Evolutionary conservation across 2,888 invertebrate genomes (phyloP).

Genomic region (Drosophila multiciliata): DNA sequence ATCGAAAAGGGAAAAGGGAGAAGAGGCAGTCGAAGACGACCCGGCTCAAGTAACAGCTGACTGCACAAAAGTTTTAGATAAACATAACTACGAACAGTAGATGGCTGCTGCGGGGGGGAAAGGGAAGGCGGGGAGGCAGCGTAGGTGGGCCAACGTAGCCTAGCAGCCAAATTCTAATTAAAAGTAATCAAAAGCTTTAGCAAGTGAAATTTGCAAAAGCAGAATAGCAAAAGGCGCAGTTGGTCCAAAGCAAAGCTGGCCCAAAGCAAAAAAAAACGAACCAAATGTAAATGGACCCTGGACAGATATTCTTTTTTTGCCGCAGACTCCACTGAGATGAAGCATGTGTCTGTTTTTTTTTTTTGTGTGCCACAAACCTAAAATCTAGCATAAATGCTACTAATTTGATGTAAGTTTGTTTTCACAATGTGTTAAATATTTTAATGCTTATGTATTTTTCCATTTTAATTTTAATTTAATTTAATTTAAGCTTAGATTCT

Average conservation of each 20-base stretch:
- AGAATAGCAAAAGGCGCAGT: constrained; percentile 39
- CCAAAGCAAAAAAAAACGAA: constrained; percentile 17
- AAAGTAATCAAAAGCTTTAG: constrained; percentile 78
- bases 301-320: neutral
- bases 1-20: neutral
- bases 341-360: neutral
- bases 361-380: neutral
- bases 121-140: neutral
- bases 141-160: constrained; percentile 48
- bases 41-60: constrained; percentile 60
- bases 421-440: neutral
- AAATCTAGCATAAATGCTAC: neutral
- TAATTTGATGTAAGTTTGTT: no score
- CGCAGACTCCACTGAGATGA: constrained; percentile 1
- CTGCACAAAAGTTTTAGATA: constrained; percentile 66
- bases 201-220: constrained; percentile 66
- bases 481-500: neutral
- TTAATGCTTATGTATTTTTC: neutral
- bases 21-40: constrained; percentile 21
- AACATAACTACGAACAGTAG: constrained; percentile 30
- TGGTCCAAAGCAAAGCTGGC: constrained; percentile 14
- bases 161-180: constrained; percentile 77
- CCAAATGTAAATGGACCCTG: constrained; percentile 25
- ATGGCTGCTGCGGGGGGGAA: neutral
- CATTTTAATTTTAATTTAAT: no score